Evolutionary conservation across 2,888 invertebrate species (phyloP).

Genomic region (Drosophila macrospina): DNA sequence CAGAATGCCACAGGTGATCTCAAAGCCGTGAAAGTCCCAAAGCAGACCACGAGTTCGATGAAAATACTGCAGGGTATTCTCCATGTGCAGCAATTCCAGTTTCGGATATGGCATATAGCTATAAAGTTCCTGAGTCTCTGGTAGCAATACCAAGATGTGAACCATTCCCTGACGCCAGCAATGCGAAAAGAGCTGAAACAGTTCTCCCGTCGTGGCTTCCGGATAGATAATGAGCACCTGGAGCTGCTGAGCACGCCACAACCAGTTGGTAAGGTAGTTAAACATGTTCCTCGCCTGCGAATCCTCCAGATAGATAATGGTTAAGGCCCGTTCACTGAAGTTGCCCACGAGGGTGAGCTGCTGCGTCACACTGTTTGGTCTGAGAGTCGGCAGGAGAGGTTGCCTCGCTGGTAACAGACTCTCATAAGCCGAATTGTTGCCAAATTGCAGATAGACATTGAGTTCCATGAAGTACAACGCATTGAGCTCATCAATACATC

Average conservation of each 20-base stretch:
- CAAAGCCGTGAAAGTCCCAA: conserved; percentile 58
- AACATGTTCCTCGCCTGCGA: neutral
- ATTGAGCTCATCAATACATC: conserved; percentile 49
- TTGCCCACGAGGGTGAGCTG: conserved; percentile 53
- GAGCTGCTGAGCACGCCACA: conserved; percentile 63
- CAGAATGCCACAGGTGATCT: conserved; percentile 48
- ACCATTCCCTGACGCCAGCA: conserved; percentile 68
- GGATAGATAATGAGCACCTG: conserved; percentile 57
- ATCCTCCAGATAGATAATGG: conserved; percentile 55
- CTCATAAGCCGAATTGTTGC: conserved; percentile 16
- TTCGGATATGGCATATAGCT: conserved; percentile 67
- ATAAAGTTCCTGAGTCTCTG: conserved; percentile 33
- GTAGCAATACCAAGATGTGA: conserved; percentile 47
- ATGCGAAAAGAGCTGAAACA: conserved; percentile 47
- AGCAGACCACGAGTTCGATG: conserved; percentile 31
- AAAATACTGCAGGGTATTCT: conserved; percentile 41
- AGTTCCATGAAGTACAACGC: conserved; percentile 49
- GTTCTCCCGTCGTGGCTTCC: conserved; percentile 18
- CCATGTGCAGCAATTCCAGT: conserved; percentile 36
- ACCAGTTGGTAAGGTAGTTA: conserved; percentile 53
- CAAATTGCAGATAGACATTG: conserved; percentile 60
- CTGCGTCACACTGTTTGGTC: conserved; percentile 18
- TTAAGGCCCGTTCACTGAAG: conserved; percentile 55
- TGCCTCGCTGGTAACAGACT: conserved; percentile 8
- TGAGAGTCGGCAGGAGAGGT: conserved; percentile 32